Evolutionary conservation across 2,797 vertebrate genomes (phyloP), one percentile per base, ranked within the genome.

Genomic region (Ataeniobius toweri): DNA sequence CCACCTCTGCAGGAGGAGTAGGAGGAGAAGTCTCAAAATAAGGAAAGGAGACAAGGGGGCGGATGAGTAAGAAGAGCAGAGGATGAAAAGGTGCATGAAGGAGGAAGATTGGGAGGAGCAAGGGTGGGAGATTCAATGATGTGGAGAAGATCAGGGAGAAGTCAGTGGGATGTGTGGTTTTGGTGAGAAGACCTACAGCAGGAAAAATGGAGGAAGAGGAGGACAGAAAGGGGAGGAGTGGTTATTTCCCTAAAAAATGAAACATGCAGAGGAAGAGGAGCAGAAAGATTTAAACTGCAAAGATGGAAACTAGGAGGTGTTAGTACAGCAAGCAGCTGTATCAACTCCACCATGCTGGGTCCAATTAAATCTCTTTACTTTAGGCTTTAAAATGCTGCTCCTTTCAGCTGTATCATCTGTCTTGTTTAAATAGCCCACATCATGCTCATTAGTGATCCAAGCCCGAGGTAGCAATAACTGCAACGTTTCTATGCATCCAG

Each of bases 1-100:
- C 91, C 89, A 89, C 92, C 91, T 91, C 91, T 90, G 88, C 83
- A 83, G 88, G 88, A 90, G 72, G 85, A 85, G 80, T 87, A 85
- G 76, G 84, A 84, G 70, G 83, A 81, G 48, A 75, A 81, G 71
- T 80, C 76, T 76, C 73, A 79, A 76, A 74, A 77, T n/a, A 78
- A 73, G 73, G 75, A 76, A 76, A 73, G 53, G 80, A 84, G 80
- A 83, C 65, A 58, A 76, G 71, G 72, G 46, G 82, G 72, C 73
- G 80, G 73, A 86, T 65, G 80, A 83, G 80, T 84, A 71, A 84
- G 26, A 77, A 53, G 73, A 73, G 69, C 26, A 46, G 78, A 78
- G 81, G 81, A 83, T 76, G 81, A 85, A 65, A 70, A 75, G 71
- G 71, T 82, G 80, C 18, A 7, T 1, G 44, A 73, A n/a, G 75